These are phyloP conservation scores for Frieseomelitta varia DNA, from an alignment of 1,140 invertebrate genomes.

Conservation along the genomic window DNA sequence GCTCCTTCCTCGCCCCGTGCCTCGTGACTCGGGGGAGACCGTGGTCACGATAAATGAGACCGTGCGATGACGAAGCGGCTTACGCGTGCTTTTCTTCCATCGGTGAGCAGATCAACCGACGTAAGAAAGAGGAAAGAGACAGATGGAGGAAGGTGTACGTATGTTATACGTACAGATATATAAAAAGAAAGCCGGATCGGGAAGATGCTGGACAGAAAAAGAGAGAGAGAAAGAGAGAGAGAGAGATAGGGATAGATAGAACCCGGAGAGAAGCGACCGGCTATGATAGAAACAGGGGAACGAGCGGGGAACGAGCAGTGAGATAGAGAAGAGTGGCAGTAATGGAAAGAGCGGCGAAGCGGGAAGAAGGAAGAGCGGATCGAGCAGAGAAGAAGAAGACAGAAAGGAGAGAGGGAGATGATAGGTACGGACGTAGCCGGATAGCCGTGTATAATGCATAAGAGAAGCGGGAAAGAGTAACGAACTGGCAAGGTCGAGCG, in stretches of 20 bases:
- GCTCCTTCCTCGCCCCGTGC: constrained; percentile 1
- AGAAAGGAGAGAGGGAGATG: constrained; percentile 17
- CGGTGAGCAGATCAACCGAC: not conserved
- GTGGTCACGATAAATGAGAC: constrained; percentile 14
- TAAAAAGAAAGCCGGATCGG: constrained; percentile 61
- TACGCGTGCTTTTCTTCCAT: constrained; percentile 29
- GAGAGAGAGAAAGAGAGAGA: not conserved
- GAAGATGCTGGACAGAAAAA: constrained; percentile 38
- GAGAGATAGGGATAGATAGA: not conserved
- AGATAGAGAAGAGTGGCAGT: constrained; percentile 29
- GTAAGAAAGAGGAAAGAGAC: constrained; percentile 36
- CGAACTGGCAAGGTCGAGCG: constrained; percentile 82
- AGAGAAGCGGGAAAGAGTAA: constrained; percentile 79
- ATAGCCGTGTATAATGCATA: constrained; percentile 73
- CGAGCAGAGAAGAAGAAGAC: constrained; percentile 36
- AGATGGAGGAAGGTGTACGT: constrained; percentile 37
- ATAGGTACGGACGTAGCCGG: constrained; percentile 61
- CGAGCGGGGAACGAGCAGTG: constrained; percentile 24
- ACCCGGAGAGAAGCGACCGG: not conserved
- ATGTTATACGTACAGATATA: constrained; percentile 19
- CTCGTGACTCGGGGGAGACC: no score
- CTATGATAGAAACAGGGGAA: constrained; percentile 45
- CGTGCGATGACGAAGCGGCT: constrained; percentile 63
- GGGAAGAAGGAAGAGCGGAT: not conserved
- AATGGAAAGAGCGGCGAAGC: not conserved